phyloP scores from a whole-genome alignment of 2,888 invertebrate genomes.

The Patella ulyssiponensis region DNA sequence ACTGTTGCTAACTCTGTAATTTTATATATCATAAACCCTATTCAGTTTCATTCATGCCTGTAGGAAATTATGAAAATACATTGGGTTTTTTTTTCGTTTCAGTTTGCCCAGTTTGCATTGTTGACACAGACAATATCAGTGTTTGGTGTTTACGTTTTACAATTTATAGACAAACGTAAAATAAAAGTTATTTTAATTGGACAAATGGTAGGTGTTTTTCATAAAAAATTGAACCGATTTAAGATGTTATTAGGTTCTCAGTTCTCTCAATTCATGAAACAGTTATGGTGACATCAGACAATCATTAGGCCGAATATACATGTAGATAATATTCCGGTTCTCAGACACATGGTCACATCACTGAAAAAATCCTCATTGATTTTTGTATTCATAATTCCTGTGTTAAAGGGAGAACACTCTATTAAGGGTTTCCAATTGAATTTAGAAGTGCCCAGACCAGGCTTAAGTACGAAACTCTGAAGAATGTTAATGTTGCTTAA shows the following conservation, averaged over 20 bases:
- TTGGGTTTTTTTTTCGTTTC: constrained; percentile 76
- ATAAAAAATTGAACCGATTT: neutral
- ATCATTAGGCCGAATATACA: too few species aligned
- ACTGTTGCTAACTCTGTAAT: too few species aligned
- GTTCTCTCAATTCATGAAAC: neutral
- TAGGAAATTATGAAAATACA: neutral
- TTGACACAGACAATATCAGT: constrained; percentile 83
- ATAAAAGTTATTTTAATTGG: constrained; percentile 72
- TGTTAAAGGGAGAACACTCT: too few species aligned
- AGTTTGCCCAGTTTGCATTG: constrained; percentile 88
- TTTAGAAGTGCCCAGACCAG: too few species aligned
- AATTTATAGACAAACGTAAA: constrained; percentile 68
- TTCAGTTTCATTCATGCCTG: neutral
- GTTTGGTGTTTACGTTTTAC: constrained; percentile 79
- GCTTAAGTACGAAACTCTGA: too few species aligned
- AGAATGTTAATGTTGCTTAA: too few species aligned
- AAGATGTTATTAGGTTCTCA: constrained; percentile 2
- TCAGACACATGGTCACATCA: too few species aligned
- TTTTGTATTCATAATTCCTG: too few species aligned
- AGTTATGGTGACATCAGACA: too few species aligned
- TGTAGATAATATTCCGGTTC: too few species aligned
- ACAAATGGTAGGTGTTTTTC: constrained; percentile 71
- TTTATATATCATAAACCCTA: neutral
- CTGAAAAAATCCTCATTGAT: too few species aligned
- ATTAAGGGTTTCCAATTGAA: too few species aligned